A percentile compares a stretch with the other conserved stretches of the same genome.
phyloP scores from a whole-genome alignment of 2,113 vertebrate species.

The Smithornis capensis region DNA sequence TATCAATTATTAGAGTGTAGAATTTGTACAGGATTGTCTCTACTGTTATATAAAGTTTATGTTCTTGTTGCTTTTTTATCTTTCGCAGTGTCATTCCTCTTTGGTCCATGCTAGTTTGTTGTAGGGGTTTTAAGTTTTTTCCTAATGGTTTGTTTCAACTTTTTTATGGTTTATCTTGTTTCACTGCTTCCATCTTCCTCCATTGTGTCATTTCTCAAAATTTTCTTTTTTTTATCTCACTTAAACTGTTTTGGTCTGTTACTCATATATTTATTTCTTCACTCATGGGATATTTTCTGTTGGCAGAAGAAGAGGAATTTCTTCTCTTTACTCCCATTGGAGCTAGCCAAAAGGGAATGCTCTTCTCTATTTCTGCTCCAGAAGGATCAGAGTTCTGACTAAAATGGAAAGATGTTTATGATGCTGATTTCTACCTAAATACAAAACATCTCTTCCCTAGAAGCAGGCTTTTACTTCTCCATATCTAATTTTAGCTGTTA shows the following conservation, averaged over 20 bases:
- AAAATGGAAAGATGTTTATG: background rate
- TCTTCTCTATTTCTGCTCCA: background rate
- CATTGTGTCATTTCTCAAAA: accelerated
- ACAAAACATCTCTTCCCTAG: background rate
- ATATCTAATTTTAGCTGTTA: background rate
- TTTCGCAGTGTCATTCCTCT: background rate
- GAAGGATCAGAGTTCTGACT: background rate
- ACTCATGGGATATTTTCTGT: background rate
- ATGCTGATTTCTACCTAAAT: background rate
- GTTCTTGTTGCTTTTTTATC: background rate
- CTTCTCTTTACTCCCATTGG: background rate
- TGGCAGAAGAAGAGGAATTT: background rate
- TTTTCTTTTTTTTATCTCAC: background rate
- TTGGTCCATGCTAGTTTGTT: background rate
- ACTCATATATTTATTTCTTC: background rate
- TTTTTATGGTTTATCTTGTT: background rate
- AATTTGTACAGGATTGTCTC: background rate
- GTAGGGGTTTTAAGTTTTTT: background rate
- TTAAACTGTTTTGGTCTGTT: background rate
- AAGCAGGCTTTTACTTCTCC: background rate
- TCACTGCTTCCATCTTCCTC: background rate
- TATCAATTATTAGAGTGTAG: background rate
- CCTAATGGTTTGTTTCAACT: background rate
- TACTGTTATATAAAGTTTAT: background rate
- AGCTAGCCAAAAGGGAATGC: background rate